Percentiles rank a stretch among this genome's conserved stretches.
These are phyloP conservation scores for Drosophila aldrichi DNA, from an alignment of 2,888 invertebrate genomes.

Conservation along the genomic window DNA sequence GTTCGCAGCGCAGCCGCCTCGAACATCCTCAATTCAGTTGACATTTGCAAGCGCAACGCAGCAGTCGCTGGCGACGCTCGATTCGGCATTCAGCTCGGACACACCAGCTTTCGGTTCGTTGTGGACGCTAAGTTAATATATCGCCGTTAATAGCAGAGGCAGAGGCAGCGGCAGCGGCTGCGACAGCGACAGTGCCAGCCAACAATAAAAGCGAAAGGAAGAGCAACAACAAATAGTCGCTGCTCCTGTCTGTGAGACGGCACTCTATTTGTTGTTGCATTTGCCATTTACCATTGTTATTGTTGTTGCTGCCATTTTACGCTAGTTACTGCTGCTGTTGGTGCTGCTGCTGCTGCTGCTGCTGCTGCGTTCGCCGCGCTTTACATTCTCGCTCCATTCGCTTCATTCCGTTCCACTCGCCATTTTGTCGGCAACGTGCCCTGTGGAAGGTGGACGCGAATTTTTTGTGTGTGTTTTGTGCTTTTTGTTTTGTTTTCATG, in stretches of 20 bases:
- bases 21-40: conserved; percentile 54
- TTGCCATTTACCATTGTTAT: conserved; percentile 5
- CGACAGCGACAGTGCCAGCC: conserved; percentile 33
- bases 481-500: conserved; percentile 36
- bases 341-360: conserved; percentile 22
- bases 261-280: conserved; percentile 12
- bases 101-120: conserved; percentile 43
- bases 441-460: conserved; percentile 41
- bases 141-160: conserved; percentile 18
- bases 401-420: conserved; percentile 31
- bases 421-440: conserved; percentile 61
- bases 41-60: conserved; percentile 65
- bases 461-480: conserved; percentile 23
- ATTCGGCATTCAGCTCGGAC: conserved; percentile 31
- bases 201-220: conserved; percentile 14
- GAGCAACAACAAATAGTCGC: conserved; percentile 38
- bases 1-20: conserved; percentile 22
- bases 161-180: neutral
- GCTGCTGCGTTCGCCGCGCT: conserved; percentile 28
- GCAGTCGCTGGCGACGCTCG: conserved; percentile 55
- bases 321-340: conserved; percentile 13
- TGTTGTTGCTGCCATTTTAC: conserved; percentile 11
- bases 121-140: conserved; percentile 44
- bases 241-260: conserved; percentile 7
- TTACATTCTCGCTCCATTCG: conserved; percentile 37